Evolutionary conservation across 2,888 invertebrate species (phyloP).

Genomic region (Furcula furcula): DNA sequence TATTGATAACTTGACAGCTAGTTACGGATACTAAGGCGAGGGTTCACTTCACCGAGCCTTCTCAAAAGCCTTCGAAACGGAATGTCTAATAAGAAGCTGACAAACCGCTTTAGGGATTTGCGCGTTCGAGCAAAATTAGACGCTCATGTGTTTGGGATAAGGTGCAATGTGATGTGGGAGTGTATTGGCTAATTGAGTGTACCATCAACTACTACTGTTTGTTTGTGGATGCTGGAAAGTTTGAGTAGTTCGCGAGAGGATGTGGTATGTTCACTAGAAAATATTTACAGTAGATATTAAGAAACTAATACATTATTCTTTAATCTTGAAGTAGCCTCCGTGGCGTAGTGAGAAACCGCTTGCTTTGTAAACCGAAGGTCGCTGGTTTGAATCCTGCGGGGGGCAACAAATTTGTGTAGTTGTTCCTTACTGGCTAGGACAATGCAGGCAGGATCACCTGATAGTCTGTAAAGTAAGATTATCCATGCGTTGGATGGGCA

Average conservation of each 20-base stretch:
- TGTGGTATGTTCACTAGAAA: background rate
- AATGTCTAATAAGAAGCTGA: conserved; percentile 42
- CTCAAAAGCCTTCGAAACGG: conserved; percentile 31
- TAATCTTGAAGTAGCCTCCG: no score
- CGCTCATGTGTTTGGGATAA: conserved; percentile 12
- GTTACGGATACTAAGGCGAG: conserved; percentile 7
- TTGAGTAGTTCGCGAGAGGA: background rate
- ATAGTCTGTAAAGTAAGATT: no score
- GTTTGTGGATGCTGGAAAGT: conserved; percentile 28
- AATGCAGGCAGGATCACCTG: no score
- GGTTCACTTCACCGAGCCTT: conserved; percentile 8
- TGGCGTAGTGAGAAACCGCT: no score
- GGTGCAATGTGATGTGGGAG: conserved; percentile 9
- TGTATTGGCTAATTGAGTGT: conserved; percentile 34
- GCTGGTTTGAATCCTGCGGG: no score
- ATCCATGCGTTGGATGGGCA: no score
- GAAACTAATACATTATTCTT: no score
- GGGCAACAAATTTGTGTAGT: no score
- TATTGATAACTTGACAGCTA: conserved; percentile 7
- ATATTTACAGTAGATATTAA: no score
- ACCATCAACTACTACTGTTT: conserved; percentile 35
- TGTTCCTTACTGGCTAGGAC: no score
- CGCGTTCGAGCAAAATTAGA: conserved; percentile 12
- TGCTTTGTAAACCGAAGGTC: no score
- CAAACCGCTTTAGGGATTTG: conserved; percentile 25